Base-by-base conservation (phyloP, 1,140 invertebrate genomes). In the Nixonia krombeini region DNA sequence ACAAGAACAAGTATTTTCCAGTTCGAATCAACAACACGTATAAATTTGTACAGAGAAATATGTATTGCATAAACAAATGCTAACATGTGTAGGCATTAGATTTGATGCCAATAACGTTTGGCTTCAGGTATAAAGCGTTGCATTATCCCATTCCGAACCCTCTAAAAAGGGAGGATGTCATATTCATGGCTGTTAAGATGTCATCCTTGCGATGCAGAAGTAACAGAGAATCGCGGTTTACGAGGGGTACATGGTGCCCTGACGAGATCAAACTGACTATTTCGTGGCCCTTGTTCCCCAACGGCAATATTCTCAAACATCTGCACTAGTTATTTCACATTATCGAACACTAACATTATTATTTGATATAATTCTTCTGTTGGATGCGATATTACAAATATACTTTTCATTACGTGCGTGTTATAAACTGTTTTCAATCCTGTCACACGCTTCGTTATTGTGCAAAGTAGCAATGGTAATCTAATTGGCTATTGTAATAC, bases 111-210 rank as follows among this genome's bases (percentile, higher is more conserved):
- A 62, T 69, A 62, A 61, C 62, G 53, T 64, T 50, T 55, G 31
- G 13, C 40, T 41, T 40, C 15, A 33, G 44, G 44, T 47, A 47
- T 29, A 47, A 33, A 5, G 16, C 40, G 28, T 53, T 31, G 51
- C 50, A 73, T 74, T 64, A 40, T 71, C 31, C 16, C 26, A 17
- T 29, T 41, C 42, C 26, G 17, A 66, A 68, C 66, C 70, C 70
- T 71, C 59, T 74, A 64, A 15, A 63, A 57, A 69, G 40, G 46
- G 44, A 71, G 69, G 68, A 77, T 37, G 64, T 74, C 65, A 72
- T 72, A 76, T 78, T 77, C 76, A 70, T 64, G 52, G 66, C 65
- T 70, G 72, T 78, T 69, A 71, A 73, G 76, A 80, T 78, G 74
- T 80, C 78, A 78, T 75, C 67, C 55, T 65, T 44, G 59, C 69